phyloP scores from a whole-genome alignment of 2,888 invertebrate genomes.

The Eurois occulta region DNA sequence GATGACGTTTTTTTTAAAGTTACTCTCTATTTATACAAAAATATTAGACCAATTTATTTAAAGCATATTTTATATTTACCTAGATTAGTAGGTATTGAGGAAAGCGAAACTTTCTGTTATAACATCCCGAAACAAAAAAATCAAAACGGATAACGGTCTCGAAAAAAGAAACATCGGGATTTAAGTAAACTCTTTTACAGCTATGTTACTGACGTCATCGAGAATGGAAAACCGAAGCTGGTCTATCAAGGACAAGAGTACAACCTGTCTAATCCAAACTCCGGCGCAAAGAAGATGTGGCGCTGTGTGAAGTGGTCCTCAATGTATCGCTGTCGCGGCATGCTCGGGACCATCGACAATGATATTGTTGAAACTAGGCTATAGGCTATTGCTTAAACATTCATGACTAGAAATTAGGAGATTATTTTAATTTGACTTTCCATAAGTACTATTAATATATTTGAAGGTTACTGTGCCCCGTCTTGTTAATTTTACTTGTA shows the following conservation, averaged over 20 bases:
- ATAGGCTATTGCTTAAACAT: too few relatives aligned
- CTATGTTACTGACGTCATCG: constrained; percentile 40
- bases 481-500: not conserved
- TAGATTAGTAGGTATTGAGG: too few relatives aligned
- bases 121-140: not conserved
- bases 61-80: too few relatives aligned
- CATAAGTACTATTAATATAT: too few relatives aligned
- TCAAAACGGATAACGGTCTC: too few relatives aligned
- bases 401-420: too few relatives aligned
- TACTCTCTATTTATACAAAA: not conserved
- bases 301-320: constrained; percentile 34
- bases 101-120: not conserved
- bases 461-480: too few relatives aligned
- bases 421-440: too few relatives aligned
- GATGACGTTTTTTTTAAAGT: not conserved
- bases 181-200: constrained; percentile 27
- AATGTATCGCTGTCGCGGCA: too few relatives aligned
- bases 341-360: too few relatives aligned
- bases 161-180: not conserved
- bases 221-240: constrained; percentile 55
- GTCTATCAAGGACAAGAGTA: constrained; percentile 48
- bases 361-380: too few relatives aligned
- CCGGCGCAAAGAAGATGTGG: constrained; percentile 34
- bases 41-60: not conserved
- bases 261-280: constrained; percentile 34